A percentile compares a stretch with the other conserved stretches of the same genome.
phyloP scores from a whole-genome alignment of 2,113 vertebrate genomes.

The Chionomys nivalis region DNA sequence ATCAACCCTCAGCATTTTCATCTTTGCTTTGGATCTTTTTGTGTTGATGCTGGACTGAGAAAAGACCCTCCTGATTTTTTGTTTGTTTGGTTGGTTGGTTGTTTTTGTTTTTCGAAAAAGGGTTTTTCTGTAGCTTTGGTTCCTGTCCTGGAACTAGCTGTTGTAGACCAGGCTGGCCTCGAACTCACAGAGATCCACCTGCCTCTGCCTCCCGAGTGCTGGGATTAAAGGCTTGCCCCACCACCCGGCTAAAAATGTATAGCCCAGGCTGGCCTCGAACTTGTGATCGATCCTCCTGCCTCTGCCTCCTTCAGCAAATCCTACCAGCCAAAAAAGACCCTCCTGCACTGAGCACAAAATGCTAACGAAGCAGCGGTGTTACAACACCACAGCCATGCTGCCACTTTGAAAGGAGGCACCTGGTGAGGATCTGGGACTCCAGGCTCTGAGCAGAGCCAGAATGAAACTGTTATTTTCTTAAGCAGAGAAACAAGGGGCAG shows the following conservation, averaged over 20 bases:
- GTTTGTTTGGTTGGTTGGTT: too few relatives aligned
- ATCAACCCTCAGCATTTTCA: not conserved
- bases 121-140: too few relatives aligned
- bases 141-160: too few relatives aligned
- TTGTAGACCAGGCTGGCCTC: too few relatives aligned
- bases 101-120: too few relatives aligned
- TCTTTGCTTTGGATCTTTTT: not conserved
- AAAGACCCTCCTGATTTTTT: not conserved
- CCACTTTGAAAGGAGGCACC: fast-evolving
- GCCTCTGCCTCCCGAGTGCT: too few relatives aligned
- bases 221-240: too few relatives aligned
- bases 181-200: too few relatives aligned
- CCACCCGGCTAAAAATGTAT: too few relatives aligned
- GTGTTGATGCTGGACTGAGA: not conserved
- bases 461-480: not conserved
- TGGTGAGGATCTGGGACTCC: not conserved
- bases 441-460: not conserved
- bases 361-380: not conserved
- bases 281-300: too few relatives aligned
- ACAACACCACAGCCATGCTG: fast-evolving
- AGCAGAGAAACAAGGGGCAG: not conserved
- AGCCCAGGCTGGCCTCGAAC: too few relatives aligned
- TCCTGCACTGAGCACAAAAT: not conserved
- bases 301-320: too few relatives aligned
- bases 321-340: not conserved